Evolutionary conservation across 2,888 invertebrate genomes (phyloP).

Genomic region (Eupithecia dodoneata): DNA sequence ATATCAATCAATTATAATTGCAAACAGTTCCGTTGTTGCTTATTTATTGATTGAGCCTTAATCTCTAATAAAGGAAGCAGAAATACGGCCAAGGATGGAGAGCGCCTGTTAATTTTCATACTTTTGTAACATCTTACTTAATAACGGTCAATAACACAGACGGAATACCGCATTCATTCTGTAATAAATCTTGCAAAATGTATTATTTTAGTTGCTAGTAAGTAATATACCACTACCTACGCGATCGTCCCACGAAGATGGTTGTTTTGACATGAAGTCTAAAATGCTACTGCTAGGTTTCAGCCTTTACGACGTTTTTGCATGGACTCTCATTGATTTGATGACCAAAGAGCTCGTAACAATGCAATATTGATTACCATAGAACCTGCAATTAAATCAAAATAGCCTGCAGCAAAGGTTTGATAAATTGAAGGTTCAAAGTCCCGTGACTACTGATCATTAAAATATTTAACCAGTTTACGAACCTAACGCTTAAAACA

Average conservation of each 20-base stretch:
- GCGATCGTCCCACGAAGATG: background rate
- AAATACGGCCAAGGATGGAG: constrained; percentile 33
- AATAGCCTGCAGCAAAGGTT: background rate
- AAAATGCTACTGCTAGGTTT: background rate
- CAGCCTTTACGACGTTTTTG: background rate
- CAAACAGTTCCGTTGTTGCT: constrained; percentile 21
- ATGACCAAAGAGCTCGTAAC: background rate
- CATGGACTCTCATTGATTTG: background rate
- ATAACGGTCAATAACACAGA: background rate
- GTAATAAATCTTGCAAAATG: constrained; percentile 1
- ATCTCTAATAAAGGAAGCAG: constrained; percentile 28
- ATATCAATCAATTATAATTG: constrained; percentile 19
- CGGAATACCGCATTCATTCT: background rate
- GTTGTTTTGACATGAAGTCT: background rate
- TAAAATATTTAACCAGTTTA: constrained; percentile 31
- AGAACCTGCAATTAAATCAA: background rate
- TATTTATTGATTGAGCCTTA: constrained; percentile 17
- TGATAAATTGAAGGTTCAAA: constrained; percentile 6
- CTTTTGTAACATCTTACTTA: constrained; percentile 10
- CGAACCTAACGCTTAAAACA: constrained; percentile 23
- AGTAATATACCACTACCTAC: background rate
- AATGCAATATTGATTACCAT: background rate
- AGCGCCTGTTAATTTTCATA: constrained; percentile 16
- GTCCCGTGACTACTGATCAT: constrained; percentile 31
- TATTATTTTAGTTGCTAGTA: background rate